These are phyloP conservation scores for Melieria omissa DNA, from an alignment of 2,888 invertebrate genomes.

Conservation along the genomic window DNA sequence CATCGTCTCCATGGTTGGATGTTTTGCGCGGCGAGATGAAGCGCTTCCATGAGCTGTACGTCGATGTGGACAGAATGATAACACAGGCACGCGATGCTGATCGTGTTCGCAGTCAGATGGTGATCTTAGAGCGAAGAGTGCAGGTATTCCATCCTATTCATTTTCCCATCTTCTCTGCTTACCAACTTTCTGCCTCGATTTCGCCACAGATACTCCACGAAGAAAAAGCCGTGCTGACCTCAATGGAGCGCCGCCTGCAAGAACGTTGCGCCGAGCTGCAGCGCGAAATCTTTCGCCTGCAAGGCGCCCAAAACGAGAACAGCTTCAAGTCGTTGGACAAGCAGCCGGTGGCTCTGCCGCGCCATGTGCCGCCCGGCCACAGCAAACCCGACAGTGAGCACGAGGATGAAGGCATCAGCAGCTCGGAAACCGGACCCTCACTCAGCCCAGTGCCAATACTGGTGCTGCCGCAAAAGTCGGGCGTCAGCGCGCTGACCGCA, in stretches of 20 bases:
- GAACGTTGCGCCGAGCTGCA: constrained; percentile 81
- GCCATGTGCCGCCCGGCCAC: constrained; percentile 60
- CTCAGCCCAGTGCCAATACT: constrained; percentile 76
- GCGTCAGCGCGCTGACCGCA: constrained; percentile 15
- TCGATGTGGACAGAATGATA: constrained; percentile 82
- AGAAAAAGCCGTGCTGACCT: constrained; percentile 79
- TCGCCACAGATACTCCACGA: constrained; percentile 76
- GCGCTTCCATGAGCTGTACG: constrained; percentile 80
- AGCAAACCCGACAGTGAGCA: constrained; percentile 73
- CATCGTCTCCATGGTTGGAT: constrained; percentile 74
- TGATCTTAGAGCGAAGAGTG: constrained; percentile 77
- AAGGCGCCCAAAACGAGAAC: constrained; percentile 66
- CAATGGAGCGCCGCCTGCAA: constrained; percentile 79
- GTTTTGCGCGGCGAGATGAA: constrained; percentile 77
- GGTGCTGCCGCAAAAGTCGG: constrained; percentile 61
- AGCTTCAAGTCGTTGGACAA: constrained; percentile 63
- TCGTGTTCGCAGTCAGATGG: constrained; percentile 76
- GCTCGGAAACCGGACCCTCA: constrained; percentile 79
- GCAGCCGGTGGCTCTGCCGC: constrained; percentile 61
- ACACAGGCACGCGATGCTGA: constrained; percentile 77
- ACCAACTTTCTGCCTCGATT: background rate
- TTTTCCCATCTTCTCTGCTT: background rate
- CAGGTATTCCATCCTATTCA: constrained; percentile 68
- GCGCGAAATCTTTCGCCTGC: constrained; percentile 73
- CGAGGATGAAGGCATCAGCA: constrained; percentile 90